Evolutionary conservation across 2,888 invertebrate genomes (phyloP).

Genomic region (Heliconius charithonia): DNA sequence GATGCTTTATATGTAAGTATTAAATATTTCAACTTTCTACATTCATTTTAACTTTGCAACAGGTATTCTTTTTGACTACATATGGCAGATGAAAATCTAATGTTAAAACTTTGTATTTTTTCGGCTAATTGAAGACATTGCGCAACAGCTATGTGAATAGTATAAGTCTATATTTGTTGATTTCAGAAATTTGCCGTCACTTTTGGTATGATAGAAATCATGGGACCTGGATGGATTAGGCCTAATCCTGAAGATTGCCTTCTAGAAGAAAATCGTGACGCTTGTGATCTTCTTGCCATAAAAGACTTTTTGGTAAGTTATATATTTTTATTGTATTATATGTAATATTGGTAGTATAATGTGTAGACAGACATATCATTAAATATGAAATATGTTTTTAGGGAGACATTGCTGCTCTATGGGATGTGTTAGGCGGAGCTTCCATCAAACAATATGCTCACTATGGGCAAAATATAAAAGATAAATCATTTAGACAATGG

Average conservation of each 20-base stretch:
- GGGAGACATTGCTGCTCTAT: conserved; percentile 7
- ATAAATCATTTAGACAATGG: conserved; percentile 63
- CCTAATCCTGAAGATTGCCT: conserved; percentile 1
- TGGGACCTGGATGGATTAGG: conserved; percentile 1
- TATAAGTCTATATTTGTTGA: background rate
- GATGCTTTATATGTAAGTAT: conserved; percentile 66
- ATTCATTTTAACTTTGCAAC: background rate
- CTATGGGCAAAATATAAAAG: conserved; percentile 69
- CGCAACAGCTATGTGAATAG: background rate
- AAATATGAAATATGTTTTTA: background rate
- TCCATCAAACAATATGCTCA: conserved; percentile 69
- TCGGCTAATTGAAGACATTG: too few relatives aligned
- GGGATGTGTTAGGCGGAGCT: conserved; percentile 54
- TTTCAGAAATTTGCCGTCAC: conserved; percentile 32
- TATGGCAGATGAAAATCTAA: background rate
- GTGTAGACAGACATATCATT: too few relatives aligned
- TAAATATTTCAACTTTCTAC: background rate
- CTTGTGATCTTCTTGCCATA: conserved; percentile 7
- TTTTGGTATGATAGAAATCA: conserved; percentile 34
- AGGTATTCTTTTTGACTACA: background rate
- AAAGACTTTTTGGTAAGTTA: conserved; percentile 11
- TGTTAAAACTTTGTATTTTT: background rate
- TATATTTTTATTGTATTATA: background rate
- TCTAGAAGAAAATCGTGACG: background rate
- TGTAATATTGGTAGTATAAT: background rate